Base-by-base conservation (phyloP, 1,140 invertebrate genomes). In the Brachionus rubens region DNA sequence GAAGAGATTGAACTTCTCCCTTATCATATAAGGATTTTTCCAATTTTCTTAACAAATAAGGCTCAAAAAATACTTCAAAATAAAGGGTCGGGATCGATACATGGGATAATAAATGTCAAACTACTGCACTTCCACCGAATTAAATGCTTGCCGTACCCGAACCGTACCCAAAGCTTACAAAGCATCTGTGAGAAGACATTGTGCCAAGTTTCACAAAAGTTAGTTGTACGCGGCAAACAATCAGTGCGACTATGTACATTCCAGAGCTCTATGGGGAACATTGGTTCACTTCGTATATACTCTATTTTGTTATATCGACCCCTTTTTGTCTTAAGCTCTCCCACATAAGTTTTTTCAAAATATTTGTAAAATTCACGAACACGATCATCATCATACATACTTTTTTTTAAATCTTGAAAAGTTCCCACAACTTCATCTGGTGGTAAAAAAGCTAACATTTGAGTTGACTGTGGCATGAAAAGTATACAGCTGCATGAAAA, bases 201-300 rank as follows among this genome's bases (percentile, higher is more conserved):
- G 30, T 56, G 56, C 56, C 56, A 40, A 62, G 56, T 19, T 40
- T 62, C 30, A 40, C 56, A 62, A 19, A 4, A 62, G 14, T 62
- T 62, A n/a, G 36, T 62, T 7, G 30, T 62, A 5, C 33, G 3
- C 9, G 56, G 24, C 30, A 56, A 16, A 56, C 28, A 28, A 24
- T 16, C 30, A 52, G 48, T 52, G 16, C n/a, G 19, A 9, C 7
- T 19, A 52, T 3, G 12, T 5, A 30, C 52, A 26, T 54, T 54
- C 52, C 26, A 54, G 7, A 54, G 28, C 3, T 26, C 24, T 14
- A 54, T 30, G 28, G 3, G 6, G 28, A 54, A 54, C 26, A 54
- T 21, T 4, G 52, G 52, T 54, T 54, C 52, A 12, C 28, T 9
- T 36, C 52, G 26, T 3, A n/a, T n/a, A 4, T 54, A 10, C n/a